These are phyloP conservation scores for Apodemus speciosus DNA, from an alignment of 2,113 vertebrate genomes.

Conservation along the genomic window DNA sequence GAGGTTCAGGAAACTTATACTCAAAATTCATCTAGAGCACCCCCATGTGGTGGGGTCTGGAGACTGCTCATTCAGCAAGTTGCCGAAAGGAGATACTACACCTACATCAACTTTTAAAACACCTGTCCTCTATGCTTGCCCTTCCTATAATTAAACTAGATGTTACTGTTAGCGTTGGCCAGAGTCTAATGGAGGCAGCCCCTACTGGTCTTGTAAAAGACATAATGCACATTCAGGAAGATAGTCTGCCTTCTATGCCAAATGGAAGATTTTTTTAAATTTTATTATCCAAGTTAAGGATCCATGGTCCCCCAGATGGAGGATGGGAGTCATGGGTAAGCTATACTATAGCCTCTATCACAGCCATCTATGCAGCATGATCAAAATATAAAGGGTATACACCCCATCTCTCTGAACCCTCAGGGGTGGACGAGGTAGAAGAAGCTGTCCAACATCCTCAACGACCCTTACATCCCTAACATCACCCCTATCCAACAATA, in stretches of 20 bases:
- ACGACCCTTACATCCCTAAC: background rate
- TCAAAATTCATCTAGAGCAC: background rate
- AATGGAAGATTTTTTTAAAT: background rate
- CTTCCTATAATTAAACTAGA: background rate
- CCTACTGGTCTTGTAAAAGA: background rate
- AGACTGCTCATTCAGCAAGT: background rate
- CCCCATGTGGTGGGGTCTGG: background rate
- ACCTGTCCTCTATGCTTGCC: background rate
- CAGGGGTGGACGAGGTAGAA: background rate
- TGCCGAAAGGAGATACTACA: background rate
- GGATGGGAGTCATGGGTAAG: background rate
- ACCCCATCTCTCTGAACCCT: background rate
- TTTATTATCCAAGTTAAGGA: background rate
- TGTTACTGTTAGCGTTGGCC: background rate
- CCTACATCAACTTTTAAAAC: background rate
- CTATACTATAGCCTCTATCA: background rate
- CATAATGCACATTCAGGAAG: background rate
- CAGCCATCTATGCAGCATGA: background rate
- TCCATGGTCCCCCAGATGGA: background rate
- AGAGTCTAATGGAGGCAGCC: background rate
- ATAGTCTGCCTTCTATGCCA: background rate
- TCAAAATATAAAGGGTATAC: background rate
- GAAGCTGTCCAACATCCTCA: background rate
- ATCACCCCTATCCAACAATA: background rate
- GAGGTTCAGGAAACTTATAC: background rate